A percentile compares a stretch with the other conserved stretches of the same genome.
These are phyloP conservation scores for Bactericera cockerelli DNA, from an alignment of 1,140 invertebrate genomes.

Conservation along the genomic window DNA sequence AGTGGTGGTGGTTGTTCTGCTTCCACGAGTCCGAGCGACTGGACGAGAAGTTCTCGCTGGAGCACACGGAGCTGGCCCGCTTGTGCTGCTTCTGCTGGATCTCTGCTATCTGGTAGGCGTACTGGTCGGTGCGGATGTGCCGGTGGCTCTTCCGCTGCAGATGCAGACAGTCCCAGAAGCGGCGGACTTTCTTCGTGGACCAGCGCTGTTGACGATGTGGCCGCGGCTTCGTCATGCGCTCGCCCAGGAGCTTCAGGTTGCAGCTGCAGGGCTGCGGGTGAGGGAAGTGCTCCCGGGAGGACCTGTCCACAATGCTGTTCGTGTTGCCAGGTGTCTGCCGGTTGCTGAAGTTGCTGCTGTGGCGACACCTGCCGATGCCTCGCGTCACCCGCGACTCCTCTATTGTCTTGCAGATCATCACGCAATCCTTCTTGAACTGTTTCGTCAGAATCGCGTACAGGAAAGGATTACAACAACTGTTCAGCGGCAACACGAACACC, in stretches of 20 bases:
- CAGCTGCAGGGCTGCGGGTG: slow-evolving; percentile 48
- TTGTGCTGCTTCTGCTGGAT: slow-evolving; percentile 57
- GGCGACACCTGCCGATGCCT: slow-evolving; percentile 66
- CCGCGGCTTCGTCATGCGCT: slow-evolving; percentile 23
- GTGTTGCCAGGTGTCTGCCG: slow-evolving; percentile 74
- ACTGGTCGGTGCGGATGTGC: slow-evolving; percentile 41
- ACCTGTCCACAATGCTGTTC: slow-evolving; percentile 63
- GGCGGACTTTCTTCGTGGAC: slow-evolving; percentile 19
- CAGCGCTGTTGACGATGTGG: slow-evolving; percentile 13
- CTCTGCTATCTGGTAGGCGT: slow-evolving; percentile 64
- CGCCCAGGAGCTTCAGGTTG: slow-evolving; percentile 42
- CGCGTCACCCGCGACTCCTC: slow-evolving; percentile 80
- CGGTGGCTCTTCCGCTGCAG: slow-evolving; percentile 23
- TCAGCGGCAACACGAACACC: slow-evolving; percentile 85
- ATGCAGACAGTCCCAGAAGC: slow-evolving; percentile 30
- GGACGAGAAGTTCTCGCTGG: slow-evolving; percentile 76
- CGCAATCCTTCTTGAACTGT: slow-evolving; percentile 95
- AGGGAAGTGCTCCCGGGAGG: slow-evolving; percentile 48
- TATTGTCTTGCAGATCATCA: slow-evolving; percentile 84
- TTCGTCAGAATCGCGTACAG: slow-evolving; percentile 93
- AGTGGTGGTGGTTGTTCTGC: slow-evolving; percentile 48
- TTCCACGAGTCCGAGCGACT: slow-evolving; percentile 69
- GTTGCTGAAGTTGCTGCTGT: slow-evolving; percentile 79
- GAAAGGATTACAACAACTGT: slow-evolving; percentile 94
- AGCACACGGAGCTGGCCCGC: slow-evolving; percentile 64